A percentile compares a stretch with the other conserved stretches of the same genome.
Conservation (phyloP, 2,113 vertebrate species). For the Psittacula cyanocephala region DNA sequence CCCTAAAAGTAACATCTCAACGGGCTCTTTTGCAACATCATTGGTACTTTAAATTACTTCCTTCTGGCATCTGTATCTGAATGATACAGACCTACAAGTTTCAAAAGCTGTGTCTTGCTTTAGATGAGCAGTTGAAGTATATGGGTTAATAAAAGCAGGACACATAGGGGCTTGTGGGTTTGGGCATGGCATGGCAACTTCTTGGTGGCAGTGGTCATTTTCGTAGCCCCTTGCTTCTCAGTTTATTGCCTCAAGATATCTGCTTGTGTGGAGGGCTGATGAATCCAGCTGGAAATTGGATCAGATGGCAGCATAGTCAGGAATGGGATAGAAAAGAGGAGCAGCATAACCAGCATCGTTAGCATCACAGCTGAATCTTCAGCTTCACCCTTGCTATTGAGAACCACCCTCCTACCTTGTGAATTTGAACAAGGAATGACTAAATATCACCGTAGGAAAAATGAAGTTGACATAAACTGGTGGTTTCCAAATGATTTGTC, state of each 20-base stretch:
- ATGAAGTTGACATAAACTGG: background rate
- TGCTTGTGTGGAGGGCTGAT: background rate
- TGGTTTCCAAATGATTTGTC: slow-evolving; percentile 30
- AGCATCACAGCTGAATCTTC: background rate
- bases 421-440: background rate
- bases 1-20: fast-evolving
- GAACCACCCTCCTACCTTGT: background rate
- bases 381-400: fast-evolving
- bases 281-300: background rate
- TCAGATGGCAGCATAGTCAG: fast-evolving
- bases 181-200: background rate
- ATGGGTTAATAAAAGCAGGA: background rate
- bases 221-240: background rate
- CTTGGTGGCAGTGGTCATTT: background rate
- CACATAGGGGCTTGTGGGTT: background rate
- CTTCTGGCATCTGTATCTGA: background rate
- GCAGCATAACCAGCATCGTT: background rate
- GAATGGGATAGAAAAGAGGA: background rate
- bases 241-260: background rate
- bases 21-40: fast-evolving
- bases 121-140: background rate
- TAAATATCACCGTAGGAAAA: background rate
- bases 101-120: background rate
- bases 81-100: background rate
- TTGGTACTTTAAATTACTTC: background rate